phyloP scores from a whole-genome alignment of 2,797 vertebrate genomes.

The Rhyacichthys aspro region DNA sequence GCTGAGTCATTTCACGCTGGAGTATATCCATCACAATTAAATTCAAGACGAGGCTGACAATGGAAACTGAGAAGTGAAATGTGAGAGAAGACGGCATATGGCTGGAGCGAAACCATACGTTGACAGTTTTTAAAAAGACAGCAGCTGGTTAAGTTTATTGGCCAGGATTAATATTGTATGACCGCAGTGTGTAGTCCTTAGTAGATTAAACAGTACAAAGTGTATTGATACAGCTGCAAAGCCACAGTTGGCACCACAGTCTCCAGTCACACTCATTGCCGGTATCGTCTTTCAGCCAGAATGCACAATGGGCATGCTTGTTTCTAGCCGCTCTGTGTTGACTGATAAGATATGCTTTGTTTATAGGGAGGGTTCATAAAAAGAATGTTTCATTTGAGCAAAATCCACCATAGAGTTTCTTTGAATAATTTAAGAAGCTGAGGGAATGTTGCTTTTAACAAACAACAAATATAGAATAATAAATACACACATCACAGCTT shows the following conservation, averaged over 20 bases:
- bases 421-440: too few species aligned
- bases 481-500: too few species aligned
- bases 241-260: constrained; percentile 48
- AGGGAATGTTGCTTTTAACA: too few species aligned
- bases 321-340: constrained; percentile 37
- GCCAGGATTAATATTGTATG: constrained; percentile 57
- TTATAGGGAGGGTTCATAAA: constrained; percentile 14
- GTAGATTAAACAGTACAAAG: constrained; percentile 41
- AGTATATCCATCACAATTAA: constrained; percentile 74
- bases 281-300: constrained; percentile 60
- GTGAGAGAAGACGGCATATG: constrained; percentile 70
- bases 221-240: constrained; percentile 55
- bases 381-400: constrained; percentile 12
- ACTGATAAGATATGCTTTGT: constrained; percentile 19
- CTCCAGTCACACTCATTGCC: constrained; percentile 50
- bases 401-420: constrained; percentile 6
- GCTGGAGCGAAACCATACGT: constrained; percentile 56
- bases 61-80: constrained; percentile 72
- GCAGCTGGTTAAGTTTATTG: constrained; percentile 64
- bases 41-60: constrained; percentile 68
- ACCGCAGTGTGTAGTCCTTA: constrained; percentile 37
- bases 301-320: constrained; percentile 40
- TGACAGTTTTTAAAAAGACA: constrained; percentile 58
- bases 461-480: too few species aligned
- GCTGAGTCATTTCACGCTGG: constrained; percentile 74